Evolutionary conservation across 2,113 vertebrate species (phyloP), one percentile per base, ranked within the genome.

Genomic region (Calyptomena viridis): DNA sequence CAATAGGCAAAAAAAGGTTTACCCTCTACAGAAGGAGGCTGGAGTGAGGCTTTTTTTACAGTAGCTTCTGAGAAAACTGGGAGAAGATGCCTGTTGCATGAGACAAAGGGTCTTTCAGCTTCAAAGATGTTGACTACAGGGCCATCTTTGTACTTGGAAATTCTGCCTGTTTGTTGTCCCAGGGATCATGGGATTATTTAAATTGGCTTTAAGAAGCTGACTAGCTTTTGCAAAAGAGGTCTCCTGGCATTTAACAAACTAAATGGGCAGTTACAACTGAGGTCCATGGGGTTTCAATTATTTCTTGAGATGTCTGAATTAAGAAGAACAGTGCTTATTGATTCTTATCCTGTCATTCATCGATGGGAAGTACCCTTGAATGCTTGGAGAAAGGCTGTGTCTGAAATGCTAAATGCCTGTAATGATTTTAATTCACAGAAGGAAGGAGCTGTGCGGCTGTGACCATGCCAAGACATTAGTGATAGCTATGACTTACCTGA

Each of bases 131-230:
- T 74, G 73, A 77, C 63, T 75, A 93, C 52, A 96, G 83, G 71
- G 44, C 42, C 59, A 74, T 73, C 82, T 96, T 87, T 90, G 89
- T 92, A 47, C 59, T 96, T 27, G 12, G 59, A 66, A 87, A 66
- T 89, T 50, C 75, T 81, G 89, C 79, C 84, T 84, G 17, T 71
- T 94, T 81, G 64, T 64, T 84, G 64, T 84, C 75, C 72, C 55
- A 44, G 52, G 78, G 79, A 89, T 91, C 83, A 50, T 24, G 66
- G 89, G 75, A 83, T 96, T 95, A 80, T 89, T 89, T 87, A 95
- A 89, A 77, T 55, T 89, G 58, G 39, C 66, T 90, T 83, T 58
- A 67, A 75, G 88, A 79, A 56, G 52, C 75, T 78, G 58, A 60
- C 46, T 90, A 52, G 42, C 58, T 93, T 90, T 87, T 50, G 35